Conservation (phyloP, 2,113 vertebrate species). For the Sphyrna mokarran region DNA sequence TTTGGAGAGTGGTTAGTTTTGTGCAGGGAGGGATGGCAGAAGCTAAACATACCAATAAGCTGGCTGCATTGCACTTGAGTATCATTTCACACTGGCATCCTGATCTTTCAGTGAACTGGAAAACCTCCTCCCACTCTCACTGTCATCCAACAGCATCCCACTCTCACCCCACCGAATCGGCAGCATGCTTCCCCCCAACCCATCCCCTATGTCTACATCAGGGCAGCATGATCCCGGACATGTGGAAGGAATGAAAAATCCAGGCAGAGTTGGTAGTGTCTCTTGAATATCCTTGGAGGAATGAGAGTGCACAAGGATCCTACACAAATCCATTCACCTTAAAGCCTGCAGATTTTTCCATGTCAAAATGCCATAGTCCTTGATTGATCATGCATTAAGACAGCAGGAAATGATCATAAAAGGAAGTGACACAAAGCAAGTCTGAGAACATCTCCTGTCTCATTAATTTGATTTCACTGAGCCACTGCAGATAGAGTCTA, state of each 20-base stretch:
- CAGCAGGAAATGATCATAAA: no score
- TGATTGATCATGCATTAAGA: background rate
- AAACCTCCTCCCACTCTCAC: no score
- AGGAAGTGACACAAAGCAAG: background rate
- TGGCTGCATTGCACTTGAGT: no score
- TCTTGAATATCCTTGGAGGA: background rate
- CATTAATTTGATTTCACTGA: background rate
- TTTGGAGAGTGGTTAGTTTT: no score
- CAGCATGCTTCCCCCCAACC: no score
- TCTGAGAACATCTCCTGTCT: background rate
- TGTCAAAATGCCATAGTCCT: background rate
- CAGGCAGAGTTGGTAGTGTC: background rate
- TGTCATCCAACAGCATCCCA: no score
- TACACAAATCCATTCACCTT: background rate
- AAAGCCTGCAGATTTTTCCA: background rate
- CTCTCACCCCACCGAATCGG: no score
- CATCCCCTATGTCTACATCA: no score
- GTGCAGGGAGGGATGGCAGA: no score
- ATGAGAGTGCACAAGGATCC: background rate
- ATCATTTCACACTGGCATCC: no score
- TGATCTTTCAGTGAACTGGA: no score
- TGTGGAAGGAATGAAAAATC: background rate
- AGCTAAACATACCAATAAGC: no score
- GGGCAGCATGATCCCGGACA: background rate
- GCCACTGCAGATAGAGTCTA: background rate